Conservation (phyloP, 2,113 vertebrate genomes). For the Thinocorus orbignyianus region DNA sequence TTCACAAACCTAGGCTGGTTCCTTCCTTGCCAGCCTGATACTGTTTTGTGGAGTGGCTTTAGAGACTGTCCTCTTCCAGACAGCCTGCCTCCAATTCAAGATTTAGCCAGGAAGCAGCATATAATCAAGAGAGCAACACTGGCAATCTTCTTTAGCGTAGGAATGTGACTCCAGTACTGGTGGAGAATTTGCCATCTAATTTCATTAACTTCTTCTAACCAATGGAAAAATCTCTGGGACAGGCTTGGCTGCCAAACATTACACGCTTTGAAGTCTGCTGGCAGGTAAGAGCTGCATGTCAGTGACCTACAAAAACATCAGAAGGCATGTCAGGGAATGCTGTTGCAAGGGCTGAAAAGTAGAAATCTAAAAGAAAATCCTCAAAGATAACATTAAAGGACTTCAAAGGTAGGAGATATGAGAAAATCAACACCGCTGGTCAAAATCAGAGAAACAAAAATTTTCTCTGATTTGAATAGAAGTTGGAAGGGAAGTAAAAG, state of each 20-base stretch:
- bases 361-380: slow-evolving; percentile 33
- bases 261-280: slow-evolving; percentile 48
- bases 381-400: slow-evolving; percentile 11
- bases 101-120: not conserved
- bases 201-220: slow-evolving; percentile 25
- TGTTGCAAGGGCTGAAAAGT: not conserved
- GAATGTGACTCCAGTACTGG: slow-evolving; percentile 15
- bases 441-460: not conserved
- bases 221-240: not conserved
- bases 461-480: not conserved
- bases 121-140: slow-evolving; percentile 22
- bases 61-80: not conserved
- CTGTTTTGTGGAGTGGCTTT: not conserved
- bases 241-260: not conserved
- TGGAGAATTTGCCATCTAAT: not conserved
- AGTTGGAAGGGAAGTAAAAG: not conserved
- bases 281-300: slow-evolving; percentile 38
- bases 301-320: slow-evolving; percentile 55
- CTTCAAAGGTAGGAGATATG: not conserved
- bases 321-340: not conserved
- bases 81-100: not conserved
- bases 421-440: not conserved
- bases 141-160: not conserved
- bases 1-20: not conserved
- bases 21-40: not conserved